These are phyloP conservation scores for Gallinago solitaria DNA, from an alignment of 2,797 vertebrate species.

Conservation along the genomic window DNA sequence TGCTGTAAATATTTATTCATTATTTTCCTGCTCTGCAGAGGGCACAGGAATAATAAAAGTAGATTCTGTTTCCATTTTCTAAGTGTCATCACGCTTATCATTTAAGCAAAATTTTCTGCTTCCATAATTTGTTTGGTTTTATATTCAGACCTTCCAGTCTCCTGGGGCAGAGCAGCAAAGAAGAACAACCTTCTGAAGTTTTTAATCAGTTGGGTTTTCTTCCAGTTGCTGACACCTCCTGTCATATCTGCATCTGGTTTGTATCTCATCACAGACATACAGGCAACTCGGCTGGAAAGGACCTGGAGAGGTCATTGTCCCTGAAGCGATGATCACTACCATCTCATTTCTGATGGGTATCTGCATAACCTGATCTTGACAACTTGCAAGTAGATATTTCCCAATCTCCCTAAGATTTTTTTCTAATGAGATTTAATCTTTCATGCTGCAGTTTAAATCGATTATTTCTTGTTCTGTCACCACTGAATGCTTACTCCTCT, in stretches of 20 bases:
- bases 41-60: not conserved
- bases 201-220: not conserved
- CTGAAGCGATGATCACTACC: not conserved
- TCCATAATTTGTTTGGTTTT: not conserved
- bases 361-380: not conserved
- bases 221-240: not conserved
- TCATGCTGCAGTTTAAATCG: not conserved
- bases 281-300: not conserved
- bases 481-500: not conserved
- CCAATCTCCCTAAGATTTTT: not conserved
- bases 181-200: not conserved
- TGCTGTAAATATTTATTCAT: not conserved
- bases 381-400: not conserved
- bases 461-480: not conserved
- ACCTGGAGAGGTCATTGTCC: not conserved
- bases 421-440: not conserved
- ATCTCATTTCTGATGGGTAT: not conserved
- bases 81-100: not conserved
- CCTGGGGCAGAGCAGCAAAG: not conserved
- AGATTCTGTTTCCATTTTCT: not conserved
- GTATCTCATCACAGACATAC: not conserved
- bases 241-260: not conserved
- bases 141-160: not conserved
- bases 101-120: not conserved
- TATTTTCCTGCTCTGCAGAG: not conserved